Percentiles rank a stretch among this genome's conserved stretches.
These are phyloP conservation scores for Stomatorhinus walkeri DNA, from an alignment of 2,797 vertebrate genomes.

Conservation along the genomic window DNA sequence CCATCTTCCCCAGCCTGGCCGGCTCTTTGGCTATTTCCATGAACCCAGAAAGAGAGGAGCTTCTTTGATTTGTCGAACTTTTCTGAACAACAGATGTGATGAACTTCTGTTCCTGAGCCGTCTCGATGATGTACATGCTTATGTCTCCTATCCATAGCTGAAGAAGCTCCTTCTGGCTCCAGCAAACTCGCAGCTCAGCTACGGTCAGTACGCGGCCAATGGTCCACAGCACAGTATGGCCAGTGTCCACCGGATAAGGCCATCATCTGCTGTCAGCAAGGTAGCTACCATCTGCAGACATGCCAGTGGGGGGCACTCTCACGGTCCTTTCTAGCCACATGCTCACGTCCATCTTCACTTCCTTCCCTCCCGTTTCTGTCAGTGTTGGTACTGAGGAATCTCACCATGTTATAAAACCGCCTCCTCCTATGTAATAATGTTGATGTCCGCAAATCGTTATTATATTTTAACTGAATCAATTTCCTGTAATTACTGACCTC, in stretches of 20 bases:
- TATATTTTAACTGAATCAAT: slow-evolving; percentile 14
- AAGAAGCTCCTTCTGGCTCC: slow-evolving; percentile 99
- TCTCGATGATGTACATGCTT: neutral
- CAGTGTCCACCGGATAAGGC: slow-evolving; percentile 91
- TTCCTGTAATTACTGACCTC: slow-evolving; percentile 15
- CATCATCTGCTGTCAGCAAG: slow-evolving; percentile 94
- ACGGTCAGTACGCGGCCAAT: slow-evolving; percentile 97
- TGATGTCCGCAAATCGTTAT: neutral
- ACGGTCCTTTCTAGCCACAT: neutral
- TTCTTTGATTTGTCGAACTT: neutral
- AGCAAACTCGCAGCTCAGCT: slow-evolving; percentile 97
- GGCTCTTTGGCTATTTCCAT: neutral
- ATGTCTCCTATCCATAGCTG: slow-evolving; percentile 64
- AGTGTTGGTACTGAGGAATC: slow-evolving; percentile 13
- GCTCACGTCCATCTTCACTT: neutral
- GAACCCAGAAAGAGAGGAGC: neutral
- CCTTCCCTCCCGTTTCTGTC: slow-evolving; percentile 22
- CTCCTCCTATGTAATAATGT: neutral
- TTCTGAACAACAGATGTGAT: neutral
- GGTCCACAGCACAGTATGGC: slow-evolving; percentile 92
- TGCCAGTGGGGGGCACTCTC: slow-evolving; percentile 36
- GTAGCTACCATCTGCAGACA: slow-evolving; percentile 57
- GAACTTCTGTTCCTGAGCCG: neutral
- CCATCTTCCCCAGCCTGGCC: neutral
- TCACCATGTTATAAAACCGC: slow-evolving; percentile 22